Percentiles rank a stretch among this genome's conserved stretches.
These are phyloP conservation scores for Drosophila nigritarsus DNA, from an alignment of 2,888 invertebrate genomes.

Conservation along the genomic window DNA sequence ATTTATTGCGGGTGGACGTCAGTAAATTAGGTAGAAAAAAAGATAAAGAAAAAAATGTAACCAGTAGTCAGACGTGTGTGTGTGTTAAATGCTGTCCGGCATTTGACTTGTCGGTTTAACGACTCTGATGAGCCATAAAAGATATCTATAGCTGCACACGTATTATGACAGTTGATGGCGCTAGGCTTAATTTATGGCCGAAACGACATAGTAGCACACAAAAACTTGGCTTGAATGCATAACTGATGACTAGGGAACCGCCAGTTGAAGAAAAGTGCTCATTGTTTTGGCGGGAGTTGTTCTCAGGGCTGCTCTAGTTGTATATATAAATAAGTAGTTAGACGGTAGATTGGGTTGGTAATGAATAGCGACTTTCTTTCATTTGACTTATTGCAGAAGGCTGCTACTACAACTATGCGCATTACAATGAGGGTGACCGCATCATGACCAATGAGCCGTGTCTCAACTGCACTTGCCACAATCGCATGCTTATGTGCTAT, in stretches of 20 bases:
- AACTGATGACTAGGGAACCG: constrained; percentile 49
- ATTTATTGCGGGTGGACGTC: constrained; percentile 77
- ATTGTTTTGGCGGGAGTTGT: constrained; percentile 41
- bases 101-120: constrained; percentile 50
- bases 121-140: constrained; percentile 73
- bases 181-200: constrained; percentile 69
- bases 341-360: constrained; percentile 25
- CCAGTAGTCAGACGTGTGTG: constrained; percentile 21
- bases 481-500: constrained; percentile 98
- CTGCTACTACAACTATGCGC: constrained; percentile 97
- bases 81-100: constrained; percentile 39
- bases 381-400: constrained; percentile 87
- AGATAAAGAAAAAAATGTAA: constrained; percentile 25
- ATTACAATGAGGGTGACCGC: constrained; percentile 96
- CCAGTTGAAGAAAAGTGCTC: constrained; percentile 14
- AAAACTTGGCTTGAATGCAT: constrained; percentile 60
- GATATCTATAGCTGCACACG: constrained; percentile 60
- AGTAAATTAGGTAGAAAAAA: constrained; percentile 64
- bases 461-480: constrained; percentile 97
- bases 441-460: constrained; percentile 98
- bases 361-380: constrained; percentile 49
- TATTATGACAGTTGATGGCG: constrained; percentile 75
- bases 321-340: constrained; percentile 6
- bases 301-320: constrained; percentile 55
- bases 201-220: constrained; percentile 66